Percentiles rank a stretch among this genome's conserved stretches.
Evolutionary conservation across 2,113 vertebrate genomes (phyloP).

Genomic region (Sinocyclocheilus anophthalmus): DNA sequence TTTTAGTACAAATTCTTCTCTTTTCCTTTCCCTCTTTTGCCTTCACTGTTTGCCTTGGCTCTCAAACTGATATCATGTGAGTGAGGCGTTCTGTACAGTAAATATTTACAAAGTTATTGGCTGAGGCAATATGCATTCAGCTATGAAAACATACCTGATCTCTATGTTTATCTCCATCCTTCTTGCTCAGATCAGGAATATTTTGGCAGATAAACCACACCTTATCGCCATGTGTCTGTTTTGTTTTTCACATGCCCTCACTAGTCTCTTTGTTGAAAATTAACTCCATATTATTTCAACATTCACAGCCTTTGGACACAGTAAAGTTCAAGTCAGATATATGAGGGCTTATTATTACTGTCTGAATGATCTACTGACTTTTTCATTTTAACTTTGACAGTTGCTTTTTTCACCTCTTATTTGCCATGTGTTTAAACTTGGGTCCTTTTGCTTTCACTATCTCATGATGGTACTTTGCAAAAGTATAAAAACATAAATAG

Average conservation of each 20-base stretch:
- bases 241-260: slow-evolving; percentile 24
- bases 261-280: slow-evolving; percentile 49
- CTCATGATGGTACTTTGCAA: neutral
- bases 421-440: neutral
- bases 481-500: neutral
- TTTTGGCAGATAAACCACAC: neutral
- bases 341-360: slow-evolving; percentile 6
- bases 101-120: slow-evolving; percentile 60
- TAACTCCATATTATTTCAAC: slow-evolving; percentile 43
- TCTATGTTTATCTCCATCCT: neutral
- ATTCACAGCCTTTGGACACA: slow-evolving; percentile 31
- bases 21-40: neutral
- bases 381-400: neutral
- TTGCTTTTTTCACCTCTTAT: neutral
- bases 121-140: slow-evolving; percentile 18
- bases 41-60: slow-evolving; percentile 17
- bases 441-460: neutral
- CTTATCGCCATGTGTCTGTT: neutral
- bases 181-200: neutral
- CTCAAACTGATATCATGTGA: slow-evolving; percentile 37
- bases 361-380: neutral
- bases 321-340: neutral
- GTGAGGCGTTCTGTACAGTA: slow-evolving; percentile 13
- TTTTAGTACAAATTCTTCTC: neutral
- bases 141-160: slow-evolving; percentile 17